phyloP scores from a whole-genome alignment of 2,113 vertebrate genomes.

The Notarius quadriscutis region DNA sequence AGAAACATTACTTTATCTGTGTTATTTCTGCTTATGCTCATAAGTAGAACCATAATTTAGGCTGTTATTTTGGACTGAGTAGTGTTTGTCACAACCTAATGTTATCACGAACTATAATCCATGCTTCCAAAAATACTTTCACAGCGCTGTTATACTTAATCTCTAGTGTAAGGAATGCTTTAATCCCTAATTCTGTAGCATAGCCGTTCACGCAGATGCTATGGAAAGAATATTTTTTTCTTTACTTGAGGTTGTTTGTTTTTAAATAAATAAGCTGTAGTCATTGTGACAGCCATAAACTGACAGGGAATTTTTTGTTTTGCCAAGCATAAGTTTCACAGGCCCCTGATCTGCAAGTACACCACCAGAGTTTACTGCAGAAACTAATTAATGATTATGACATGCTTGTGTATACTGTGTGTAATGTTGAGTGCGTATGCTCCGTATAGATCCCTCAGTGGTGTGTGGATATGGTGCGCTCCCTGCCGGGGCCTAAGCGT shows the following conservation, averaged over 20 bases:
- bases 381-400: neutral
- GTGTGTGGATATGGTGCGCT: slow-evolving; percentile 94
- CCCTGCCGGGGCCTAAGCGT: slow-evolving; percentile 83
- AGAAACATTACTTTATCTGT: neutral
- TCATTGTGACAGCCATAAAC: neutral
- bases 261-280: neutral
- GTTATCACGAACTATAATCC: neutral
- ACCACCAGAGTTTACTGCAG: neutral
- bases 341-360: neutral
- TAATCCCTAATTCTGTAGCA: neutral
- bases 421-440: neutral
- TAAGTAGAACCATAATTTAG: neutral
- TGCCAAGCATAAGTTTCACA: neutral
- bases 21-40: neutral
- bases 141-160: neutral
- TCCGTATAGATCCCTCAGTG: slow-evolving; percentile 89
- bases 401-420: neutral
- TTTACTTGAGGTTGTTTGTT: neutral
- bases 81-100: neutral
- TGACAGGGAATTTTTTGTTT: neutral
- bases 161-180: slow-evolving; percentile 18
- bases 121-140: neutral
- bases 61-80: neutral
- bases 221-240: neutral
- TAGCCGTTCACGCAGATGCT: neutral